A percentile compares a stretch with the other conserved stretches of the same genome.
Conservation (phyloP, 2,888 invertebrate genomes). For the Eubasilissa splendida region DNA sequence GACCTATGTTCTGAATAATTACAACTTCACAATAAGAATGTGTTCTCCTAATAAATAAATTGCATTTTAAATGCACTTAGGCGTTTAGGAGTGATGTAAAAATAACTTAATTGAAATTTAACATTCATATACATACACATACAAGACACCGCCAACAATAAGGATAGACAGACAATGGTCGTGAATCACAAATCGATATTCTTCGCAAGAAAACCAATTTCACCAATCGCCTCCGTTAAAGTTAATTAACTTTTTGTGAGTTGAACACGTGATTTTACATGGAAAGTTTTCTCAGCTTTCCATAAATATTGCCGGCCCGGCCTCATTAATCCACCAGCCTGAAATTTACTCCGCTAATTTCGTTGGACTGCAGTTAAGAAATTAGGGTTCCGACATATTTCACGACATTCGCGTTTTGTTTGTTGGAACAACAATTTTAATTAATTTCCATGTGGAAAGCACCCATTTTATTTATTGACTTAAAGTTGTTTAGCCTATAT, state of each 20-base stretch:
- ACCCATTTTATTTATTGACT: no score
- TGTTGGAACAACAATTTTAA: background rate
- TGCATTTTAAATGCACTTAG: no score
- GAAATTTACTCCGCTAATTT: constrained; percentile 4
- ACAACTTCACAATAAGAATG: no score
- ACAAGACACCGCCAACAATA: no score
- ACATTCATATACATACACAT: no score
- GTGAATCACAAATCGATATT: background rate
- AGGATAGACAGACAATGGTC: no score
- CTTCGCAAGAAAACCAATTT: background rate
- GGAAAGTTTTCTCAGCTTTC: background rate
- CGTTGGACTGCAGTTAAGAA: background rate
- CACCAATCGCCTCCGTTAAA: constrained; percentile 5
- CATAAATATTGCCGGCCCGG: constrained; percentile 5
- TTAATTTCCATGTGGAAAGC: no score
- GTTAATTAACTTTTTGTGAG: constrained; percentile 25
- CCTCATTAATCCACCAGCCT: background rate
- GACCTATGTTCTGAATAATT: no score
- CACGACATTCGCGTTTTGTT: background rate
- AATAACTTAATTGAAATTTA: no score
- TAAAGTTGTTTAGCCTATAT: no score
- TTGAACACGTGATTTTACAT: constrained; percentile 13
- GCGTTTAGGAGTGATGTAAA: no score
- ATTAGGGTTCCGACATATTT: background rate
- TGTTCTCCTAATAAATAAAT: no score